Base-by-base conservation (phyloP, 1,140 invertebrate genomes). In the Lineus longissimus region DNA sequence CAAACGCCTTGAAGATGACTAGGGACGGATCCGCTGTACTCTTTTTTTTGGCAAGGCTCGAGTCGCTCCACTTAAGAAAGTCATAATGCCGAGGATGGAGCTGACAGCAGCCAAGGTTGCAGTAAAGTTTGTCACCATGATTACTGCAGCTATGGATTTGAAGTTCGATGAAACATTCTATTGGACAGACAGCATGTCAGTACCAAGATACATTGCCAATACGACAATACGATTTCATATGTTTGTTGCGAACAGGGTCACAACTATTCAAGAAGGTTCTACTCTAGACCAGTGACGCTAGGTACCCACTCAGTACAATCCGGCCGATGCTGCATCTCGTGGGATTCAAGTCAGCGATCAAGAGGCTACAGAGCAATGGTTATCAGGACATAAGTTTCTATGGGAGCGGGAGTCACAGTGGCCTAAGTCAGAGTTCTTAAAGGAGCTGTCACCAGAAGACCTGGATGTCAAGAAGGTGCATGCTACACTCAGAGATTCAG, bases 211-310 rank as follows among this genome's bases (percentile, higher is more conserved):
- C 61, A 62, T 62, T 9, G 31, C 43, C 23, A 62, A 62, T 57
- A 27, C 31, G 17, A 40, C 51, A 2, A 23, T 11, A 7, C 31
- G 61, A 4, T 62, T 57, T 57, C 43, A 62, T 13, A 36, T 40
- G 19, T 62, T 58, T 36, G 61, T 62, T 2, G 61, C 51, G 13
- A 62, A 62, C 23, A 2, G 54, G n/a, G 61, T 62, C 15, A n/a
- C 25, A n/a, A n/a, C 17, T 7, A 57, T 62, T 40, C 25, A 31
- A 31, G 61, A 62, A n/a, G 9, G 7, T 29, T 55, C 51, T n/a
- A n/a, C 2, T 15, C 29, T 43, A 4, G n/a, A 56, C 15, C 61
- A 62, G 33, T 62, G 61, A 54, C 2, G 27, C 2, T 31, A 62
- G 19, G 25, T 51, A 4, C 19, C n/a, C 4, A 27, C 19, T 9